phyloP scores from a whole-genome alignment of 1,140 invertebrate species.

The Bombus difficillimus region DNA sequence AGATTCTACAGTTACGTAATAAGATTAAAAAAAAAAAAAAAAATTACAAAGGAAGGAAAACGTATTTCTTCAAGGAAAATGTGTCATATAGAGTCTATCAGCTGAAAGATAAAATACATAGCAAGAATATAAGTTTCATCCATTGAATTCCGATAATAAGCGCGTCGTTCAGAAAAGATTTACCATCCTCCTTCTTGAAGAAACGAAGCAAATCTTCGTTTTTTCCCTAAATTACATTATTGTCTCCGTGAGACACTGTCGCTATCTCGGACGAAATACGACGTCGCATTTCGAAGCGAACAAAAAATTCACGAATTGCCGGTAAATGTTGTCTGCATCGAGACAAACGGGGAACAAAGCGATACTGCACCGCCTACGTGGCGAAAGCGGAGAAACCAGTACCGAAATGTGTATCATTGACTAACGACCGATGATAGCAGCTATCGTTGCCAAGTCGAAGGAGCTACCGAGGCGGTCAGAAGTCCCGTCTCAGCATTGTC shows the following conservation, averaged over 20 bases:
- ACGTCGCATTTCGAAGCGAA: not conserved
- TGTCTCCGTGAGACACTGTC: not conserved
- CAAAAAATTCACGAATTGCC: conserved; percentile 31
- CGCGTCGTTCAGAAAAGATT: not conserved
- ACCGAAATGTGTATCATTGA: conserved; percentile 68
- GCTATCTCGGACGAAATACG: conserved; percentile 29
- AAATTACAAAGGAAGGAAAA: not conserved
- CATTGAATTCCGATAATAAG: not conserved
- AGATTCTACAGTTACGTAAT: too few species aligned
- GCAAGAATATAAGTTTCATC: too few species aligned
- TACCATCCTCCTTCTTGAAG: not conserved
- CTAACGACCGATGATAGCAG: conserved; percentile 64
- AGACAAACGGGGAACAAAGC: conserved; percentile 36
- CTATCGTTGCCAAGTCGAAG: conserved; percentile 58
- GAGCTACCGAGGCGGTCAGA: conserved; percentile 51
- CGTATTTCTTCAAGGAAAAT: not conserved
- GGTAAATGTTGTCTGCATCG: conserved; percentile 34
- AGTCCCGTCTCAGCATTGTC: conserved; percentile 44
- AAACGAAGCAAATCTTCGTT: not conserved
- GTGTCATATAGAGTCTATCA: not conserved
- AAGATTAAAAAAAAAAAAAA: too few species aligned
- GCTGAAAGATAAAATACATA: too few species aligned
- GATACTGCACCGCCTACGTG: conserved; percentile 59
- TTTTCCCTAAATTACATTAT: not conserved
- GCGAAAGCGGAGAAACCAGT: conserved; percentile 24